Evolutionary conservation across 2,797 vertebrate species (phyloP).

Genomic region (Scolopax bukidnonensis): DNA sequence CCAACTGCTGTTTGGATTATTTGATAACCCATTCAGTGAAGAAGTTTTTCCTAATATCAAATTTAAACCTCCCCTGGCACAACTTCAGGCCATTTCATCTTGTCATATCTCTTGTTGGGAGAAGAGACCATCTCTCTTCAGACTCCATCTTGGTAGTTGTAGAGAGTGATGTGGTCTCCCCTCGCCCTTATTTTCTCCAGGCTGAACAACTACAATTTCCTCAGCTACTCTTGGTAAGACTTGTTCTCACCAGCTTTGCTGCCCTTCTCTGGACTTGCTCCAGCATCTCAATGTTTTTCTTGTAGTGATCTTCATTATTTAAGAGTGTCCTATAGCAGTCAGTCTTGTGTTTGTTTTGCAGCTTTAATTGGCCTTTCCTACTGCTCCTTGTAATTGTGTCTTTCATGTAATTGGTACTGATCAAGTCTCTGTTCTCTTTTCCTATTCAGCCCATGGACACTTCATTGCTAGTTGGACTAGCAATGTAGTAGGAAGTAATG

Average conservation of each 20-base stretch:
- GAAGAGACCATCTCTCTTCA: background rate
- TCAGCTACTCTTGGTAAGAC: background rate
- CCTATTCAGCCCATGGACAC: background rate
- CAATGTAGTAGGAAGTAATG: background rate
- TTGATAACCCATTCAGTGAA: background rate
- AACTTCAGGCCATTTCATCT: background rate
- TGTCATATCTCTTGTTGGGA: background rate
- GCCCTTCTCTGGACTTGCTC: background rate
- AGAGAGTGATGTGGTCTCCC: background rate
- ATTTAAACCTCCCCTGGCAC: background rate
- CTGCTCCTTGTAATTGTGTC: background rate
- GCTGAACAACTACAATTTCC: background rate
- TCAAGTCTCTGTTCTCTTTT: background rate
- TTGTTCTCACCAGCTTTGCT: background rate
- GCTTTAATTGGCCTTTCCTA: background rate
- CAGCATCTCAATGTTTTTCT: background rate
- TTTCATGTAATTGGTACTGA: background rate
- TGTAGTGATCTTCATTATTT: background rate
- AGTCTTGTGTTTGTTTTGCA: background rate
- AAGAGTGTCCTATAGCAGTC: background rate
- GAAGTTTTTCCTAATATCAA: background rate
- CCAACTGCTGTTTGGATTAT: background rate
- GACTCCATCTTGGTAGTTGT: background rate
- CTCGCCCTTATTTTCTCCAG: background rate
- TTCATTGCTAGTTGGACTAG: background rate